Base-by-base conservation (phyloP, 2,113 vertebrate genomes). In the Chamaetylas fuelleborni region DNA sequence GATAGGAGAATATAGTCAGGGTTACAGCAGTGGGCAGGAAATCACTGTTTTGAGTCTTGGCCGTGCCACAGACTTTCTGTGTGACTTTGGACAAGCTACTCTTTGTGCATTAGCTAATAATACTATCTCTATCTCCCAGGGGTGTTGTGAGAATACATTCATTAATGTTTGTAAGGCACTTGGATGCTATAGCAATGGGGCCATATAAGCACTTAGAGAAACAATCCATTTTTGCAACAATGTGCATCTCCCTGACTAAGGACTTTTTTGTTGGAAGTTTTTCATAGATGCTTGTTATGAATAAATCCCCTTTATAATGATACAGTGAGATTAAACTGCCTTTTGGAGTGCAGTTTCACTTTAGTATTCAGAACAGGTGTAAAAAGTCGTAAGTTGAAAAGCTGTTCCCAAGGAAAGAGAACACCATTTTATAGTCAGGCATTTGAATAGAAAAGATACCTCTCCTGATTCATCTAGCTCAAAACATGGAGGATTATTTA, bases 71-170 rank as follows among this genome's bases (percentile, higher is more conserved):
- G 93, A 88, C 92, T 88, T 97, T 92, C 95, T 95, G 92, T 96
- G 90, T 97, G 95, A 94, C 95, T 96, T 97, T 96, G 93, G 94
- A 96, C 94, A 97, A 97, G 92, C 85, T 70, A 83, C 92, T 88
- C 92, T 97, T 94, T 96, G 94, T 97, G 93, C 95, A 96, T 96
- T 96, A 97, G 96, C 94, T 96, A 97, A 96, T 96, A 96, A 94
- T 97, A 93, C 87, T 78, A 96, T 95, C 96, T 96, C 87, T 97
- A 96, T 95, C 95, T 94, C 92, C 74, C 79, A 93, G 81, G 94
- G 74, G 92, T 92, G 93, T 81, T 96, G 93, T 96, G 92, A 97
- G 94, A 96, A 96, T 96, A 95, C 95, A 97, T 96, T 95, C 94
- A 96, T 96, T 97, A 97, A 93, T 93, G 94, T 96, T 96, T 96